phyloP scores from a whole-genome alignment of 1,140 invertebrate genomes.

The Pseudomyrmex dendroicus region DNA sequence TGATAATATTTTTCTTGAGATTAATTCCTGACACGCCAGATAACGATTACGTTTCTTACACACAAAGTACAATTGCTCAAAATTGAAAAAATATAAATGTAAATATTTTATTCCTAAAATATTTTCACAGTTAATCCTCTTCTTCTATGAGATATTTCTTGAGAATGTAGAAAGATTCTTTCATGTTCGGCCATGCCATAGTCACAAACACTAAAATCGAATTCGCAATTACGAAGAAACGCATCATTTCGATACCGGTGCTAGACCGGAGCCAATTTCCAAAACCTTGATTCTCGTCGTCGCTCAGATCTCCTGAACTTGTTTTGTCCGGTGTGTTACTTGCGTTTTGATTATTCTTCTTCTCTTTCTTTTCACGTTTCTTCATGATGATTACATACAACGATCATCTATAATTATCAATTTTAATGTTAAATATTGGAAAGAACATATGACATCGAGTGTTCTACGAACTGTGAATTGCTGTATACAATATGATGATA shows the following conservation, averaged over 20 bases:
- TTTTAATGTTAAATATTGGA: neutral
- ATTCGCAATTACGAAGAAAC: conserved; percentile 87
- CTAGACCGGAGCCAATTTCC: conserved; percentile 86
- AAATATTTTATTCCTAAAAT: neutral
- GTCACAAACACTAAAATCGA: conserved; percentile 86
- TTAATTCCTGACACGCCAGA: neutral
- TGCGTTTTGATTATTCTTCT: conserved; percentile 30
- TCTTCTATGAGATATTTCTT: conserved; percentile 82
- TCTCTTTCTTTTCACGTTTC: conserved; percentile 61
- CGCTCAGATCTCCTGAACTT: conserved; percentile 67
- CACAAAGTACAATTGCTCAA: neutral
- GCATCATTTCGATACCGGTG: conserved; percentile 86
- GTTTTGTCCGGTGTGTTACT: conserved; percentile 50
- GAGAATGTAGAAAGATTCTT: conserved; percentile 79
- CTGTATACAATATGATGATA: neutral
- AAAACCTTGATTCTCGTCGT: conserved; percentile 85
- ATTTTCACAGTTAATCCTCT: conserved; percentile 59
- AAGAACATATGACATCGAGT: neutral
- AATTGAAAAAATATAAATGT: neutral
- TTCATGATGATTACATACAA: conserved; percentile 54
- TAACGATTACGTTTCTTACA: neutral
- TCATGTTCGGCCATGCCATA: conserved; percentile 86
- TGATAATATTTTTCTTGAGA: neutral
- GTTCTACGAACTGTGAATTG: neutral
- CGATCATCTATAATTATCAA: conserved; percentile 62